phyloP scores from a whole-genome alignment of 2,888 invertebrate genomes.

The Prosopocoilus inquinatus region DNA sequence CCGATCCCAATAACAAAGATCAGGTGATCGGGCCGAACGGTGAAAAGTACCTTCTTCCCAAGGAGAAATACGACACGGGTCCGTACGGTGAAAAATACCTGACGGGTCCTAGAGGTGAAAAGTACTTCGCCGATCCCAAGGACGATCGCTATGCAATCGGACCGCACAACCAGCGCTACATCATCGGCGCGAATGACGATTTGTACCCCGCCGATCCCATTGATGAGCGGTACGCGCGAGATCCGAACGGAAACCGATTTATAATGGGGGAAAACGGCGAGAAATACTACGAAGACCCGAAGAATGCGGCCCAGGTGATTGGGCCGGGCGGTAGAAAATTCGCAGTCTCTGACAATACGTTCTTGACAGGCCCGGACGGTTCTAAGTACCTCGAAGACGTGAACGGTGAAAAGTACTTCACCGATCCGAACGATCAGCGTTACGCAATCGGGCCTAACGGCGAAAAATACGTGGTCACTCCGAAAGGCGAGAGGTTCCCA shows the following conservation, averaged over 20 bases:
- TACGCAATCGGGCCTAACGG: conserved; percentile 13
- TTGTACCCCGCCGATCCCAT: conserved; percentile 12
- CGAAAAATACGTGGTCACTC: conserved; percentile 9
- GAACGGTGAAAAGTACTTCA: conserved; percentile 11
- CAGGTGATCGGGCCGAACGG: conserved; percentile 14
- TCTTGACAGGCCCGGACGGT: conserved; percentile 11
- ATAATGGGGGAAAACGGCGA: conserved; percentile 16
- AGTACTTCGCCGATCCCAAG: conserved; percentile 9
- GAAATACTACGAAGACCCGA: conserved; percentile 11
- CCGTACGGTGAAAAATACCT: conserved; percentile 13
- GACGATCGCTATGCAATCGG: conserved; percentile 14
- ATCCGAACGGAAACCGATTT: conserved; percentile 13
- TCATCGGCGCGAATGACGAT: conserved; percentile 13
- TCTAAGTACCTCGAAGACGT: conserved; percentile 10
- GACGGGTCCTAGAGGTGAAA: conserved; percentile 3
- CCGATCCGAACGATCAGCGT: conserved; percentile 12
- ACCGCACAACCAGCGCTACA: conserved; percentile 8
- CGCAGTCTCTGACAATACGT: conserved; percentile 12
- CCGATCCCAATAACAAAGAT: conserved; percentile 14
- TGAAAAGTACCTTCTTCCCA: conserved; percentile 17
- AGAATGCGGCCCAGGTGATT: conserved; percentile 10
- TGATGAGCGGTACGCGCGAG: conserved; percentile 10
- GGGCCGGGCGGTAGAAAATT: conserved; percentile 14
- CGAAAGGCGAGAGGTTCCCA: conserved; percentile 13
- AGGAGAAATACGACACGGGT: conserved; percentile 15